Base-by-base conservation (phyloP, 2,888 invertebrate species). In the Panzeria rudis region DNA sequence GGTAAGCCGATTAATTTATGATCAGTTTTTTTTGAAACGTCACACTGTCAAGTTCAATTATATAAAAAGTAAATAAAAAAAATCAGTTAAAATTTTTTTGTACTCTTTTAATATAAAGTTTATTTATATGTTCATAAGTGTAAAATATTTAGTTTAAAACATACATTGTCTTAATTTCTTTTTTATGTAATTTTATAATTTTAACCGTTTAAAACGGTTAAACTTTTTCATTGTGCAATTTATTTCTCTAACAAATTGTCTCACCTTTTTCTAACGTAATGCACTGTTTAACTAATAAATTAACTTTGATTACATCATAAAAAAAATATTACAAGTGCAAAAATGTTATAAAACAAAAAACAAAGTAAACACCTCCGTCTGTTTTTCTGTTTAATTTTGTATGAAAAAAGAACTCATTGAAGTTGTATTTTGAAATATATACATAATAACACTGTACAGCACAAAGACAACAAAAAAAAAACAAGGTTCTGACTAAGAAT, bases 301-400 rank as follows among this genome's bases (percentile, higher is more conserved):
- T 79, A 72, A 54, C 44, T 66, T 59, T 84, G 84, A 84, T 84
- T 80, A 76, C 84, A 84, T 84, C 80, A 80, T 76, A 61, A 68
- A 17, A 41, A 72, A 54, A 11, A 20, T 7, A 76, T 68, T 79
- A 61, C 76, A 80, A 76, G 44, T 71, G 64, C 71, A 66, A 75
- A 79, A 59, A 23, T 59, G n/a, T 54, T 25, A 54, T 25, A 54
- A 54, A 25, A 64, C 25, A 1, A 50, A 56, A 66, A 61, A 35
- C 15, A 68, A 68, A 56, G 13, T 25, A 44, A 66, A 77, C 68
- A 50, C 68, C 47, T 77, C 13, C 47, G 7, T 59, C 20, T 50
- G 41, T 38, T 73, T 62, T 38, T 62, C 23, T 47, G 9, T 61
- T 38, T 52, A 38, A 25, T 52, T 62, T 38, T 52, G 23, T 50